Percentiles rank a stretch among this genome's conserved stretches.
phyloP scores from a whole-genome alignment of 2,888 invertebrate species.

The Linyphia triangularis region DNA sequence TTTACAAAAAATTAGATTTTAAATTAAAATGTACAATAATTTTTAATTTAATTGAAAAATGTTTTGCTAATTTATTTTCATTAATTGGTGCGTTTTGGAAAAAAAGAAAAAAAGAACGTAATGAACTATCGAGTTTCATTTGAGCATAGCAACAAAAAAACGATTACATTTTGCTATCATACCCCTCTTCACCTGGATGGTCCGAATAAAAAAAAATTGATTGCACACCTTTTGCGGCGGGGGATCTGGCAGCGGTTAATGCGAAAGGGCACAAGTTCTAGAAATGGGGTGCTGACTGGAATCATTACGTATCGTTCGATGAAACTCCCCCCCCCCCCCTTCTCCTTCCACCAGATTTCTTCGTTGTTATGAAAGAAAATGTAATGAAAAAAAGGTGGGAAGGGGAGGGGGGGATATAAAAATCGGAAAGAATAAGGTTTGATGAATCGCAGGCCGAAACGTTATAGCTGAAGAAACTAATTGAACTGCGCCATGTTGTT shows the following conservation, averaged over 20 bases:
- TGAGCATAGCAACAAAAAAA: background rate
- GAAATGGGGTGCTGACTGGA: constrained; percentile 20
- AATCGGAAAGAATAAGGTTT: constrained; percentile 54
- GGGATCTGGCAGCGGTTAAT: constrained; percentile 29
- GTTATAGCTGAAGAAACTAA: constrained; percentile 14
- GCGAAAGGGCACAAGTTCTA: constrained; percentile 23
- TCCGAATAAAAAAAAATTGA: constrained; percentile 34
- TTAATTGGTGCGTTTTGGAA: background rate
- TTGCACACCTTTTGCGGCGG: constrained; percentile 41
- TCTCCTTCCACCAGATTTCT: background rate
- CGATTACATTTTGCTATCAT: background rate
- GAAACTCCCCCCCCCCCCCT: background rate
- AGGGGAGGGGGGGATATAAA: constrained; percentile 22
- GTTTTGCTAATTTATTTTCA: background rate
- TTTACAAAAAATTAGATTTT: too few species aligned
- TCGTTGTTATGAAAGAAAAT: background rate
- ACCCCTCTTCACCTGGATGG: constrained; percentile 12
- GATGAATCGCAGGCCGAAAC: constrained; percentile 51
- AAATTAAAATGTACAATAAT: too few species aligned
- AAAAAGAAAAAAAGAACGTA: background rate
- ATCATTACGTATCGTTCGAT: constrained; percentile 46
- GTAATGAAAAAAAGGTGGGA: constrained; percentile 5
- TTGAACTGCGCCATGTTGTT: constrained; percentile 46
- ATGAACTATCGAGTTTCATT: background rate
- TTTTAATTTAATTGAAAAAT: too few species aligned